These are phyloP conservation scores for Tauraco hartlaubi DNA, from an alignment of 2,797 vertebrate species.

Conservation along the genomic window DNA sequence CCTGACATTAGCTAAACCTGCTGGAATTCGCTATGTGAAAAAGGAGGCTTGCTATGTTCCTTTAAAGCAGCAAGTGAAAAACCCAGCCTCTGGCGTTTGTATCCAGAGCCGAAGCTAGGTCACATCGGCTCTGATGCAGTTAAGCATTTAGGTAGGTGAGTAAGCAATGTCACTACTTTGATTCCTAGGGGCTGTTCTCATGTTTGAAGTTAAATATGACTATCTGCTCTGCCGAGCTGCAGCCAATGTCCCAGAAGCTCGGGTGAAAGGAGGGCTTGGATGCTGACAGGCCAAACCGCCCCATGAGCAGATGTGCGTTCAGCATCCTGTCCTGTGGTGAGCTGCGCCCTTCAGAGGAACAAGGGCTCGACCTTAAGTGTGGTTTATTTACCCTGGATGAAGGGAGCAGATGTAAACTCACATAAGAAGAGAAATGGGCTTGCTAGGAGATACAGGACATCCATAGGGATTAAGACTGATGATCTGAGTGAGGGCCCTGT, in stretches of 20 bases:
- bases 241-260: not conserved
- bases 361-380: not conserved
- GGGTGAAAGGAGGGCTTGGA: not conserved
- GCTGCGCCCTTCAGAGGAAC: not conserved
- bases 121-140: not conserved
- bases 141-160: not conserved
- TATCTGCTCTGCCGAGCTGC: not conserved
- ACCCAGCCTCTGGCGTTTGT: not conserved
- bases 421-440: not conserved
- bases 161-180: not conserved
- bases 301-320: not conserved
- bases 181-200: not conserved
- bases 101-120: not conserved
- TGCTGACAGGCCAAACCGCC: not conserved
- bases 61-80: not conserved
- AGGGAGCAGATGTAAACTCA: not conserved
- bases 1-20: not conserved
- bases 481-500: not conserved
- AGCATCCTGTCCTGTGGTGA: not conserved
- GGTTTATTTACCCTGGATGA: not conserved
- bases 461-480: not conserved
- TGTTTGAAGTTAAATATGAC: not conserved
- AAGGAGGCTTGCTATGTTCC: not conserved
- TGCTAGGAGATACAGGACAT: not conserved
- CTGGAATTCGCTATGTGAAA: not conserved